Percentiles rank a stretch among this genome's conserved stretches.
These are phyloP conservation scores for Eledone cirrhosa DNA, from an alignment of 2,888 invertebrate genomes.

Conservation along the genomic window DNA sequence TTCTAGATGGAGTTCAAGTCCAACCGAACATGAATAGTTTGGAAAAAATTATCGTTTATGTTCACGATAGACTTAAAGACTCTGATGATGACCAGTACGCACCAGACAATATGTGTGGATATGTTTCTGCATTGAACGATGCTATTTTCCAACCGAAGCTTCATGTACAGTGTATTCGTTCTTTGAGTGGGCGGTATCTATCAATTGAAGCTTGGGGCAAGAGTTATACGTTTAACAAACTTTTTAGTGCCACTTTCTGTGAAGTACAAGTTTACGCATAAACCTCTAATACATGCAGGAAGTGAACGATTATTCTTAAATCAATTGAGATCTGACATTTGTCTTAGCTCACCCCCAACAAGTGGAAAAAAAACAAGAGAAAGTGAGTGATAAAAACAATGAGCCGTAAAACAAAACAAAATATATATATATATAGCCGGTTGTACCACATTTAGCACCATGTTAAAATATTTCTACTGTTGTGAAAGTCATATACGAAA, in stretches of 20 bases:
- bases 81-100: constrained; percentile 53
- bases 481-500: no score
- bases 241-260: constrained; percentile 70
- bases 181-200: constrained; percentile 68
- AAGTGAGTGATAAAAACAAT: background rate
- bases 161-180: constrained; percentile 68
- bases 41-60: constrained; percentile 69
- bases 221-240: constrained; percentile 68
- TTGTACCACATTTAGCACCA: no score
- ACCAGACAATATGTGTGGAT: constrained; percentile 67
- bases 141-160: constrained; percentile 68
- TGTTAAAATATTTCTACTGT: no score
- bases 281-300: constrained; percentile 19
- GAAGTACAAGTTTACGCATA: constrained; percentile 69
- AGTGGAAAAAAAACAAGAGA: background rate
- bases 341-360: background rate
- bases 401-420: background rate
- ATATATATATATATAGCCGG: no score
- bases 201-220: constrained; percentile 70
- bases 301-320: background rate
- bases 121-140: constrained; percentile 68
- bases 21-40: constrained; percentile 68
- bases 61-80: constrained; percentile 65
- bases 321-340: background rate
- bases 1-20: constrained; percentile 53